A percentile compares a stretch with the other conserved stretches of the same genome.
These are phyloP conservation scores for Caloenas nicobarica DNA, from an alignment of 2,113 vertebrate species.

Conservation along the genomic window DNA sequence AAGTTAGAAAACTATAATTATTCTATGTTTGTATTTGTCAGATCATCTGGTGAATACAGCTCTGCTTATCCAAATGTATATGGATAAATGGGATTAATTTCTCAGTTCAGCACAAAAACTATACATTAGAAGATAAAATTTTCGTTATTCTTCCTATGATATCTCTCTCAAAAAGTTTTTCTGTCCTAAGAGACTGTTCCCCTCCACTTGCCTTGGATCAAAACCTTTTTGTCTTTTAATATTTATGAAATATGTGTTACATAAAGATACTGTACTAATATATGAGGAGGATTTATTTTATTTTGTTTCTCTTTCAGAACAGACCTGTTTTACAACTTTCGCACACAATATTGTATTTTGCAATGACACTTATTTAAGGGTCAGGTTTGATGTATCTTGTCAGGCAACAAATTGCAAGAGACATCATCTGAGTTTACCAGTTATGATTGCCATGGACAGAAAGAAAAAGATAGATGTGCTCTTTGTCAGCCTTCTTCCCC, in stretches of 20 bases:
- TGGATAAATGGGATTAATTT: neutral
- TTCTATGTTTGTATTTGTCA: conserved; percentile 1
- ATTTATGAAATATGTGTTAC: neutral
- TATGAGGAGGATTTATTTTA: rapidly evolving
- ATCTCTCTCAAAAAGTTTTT: neutral
- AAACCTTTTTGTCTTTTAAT: neutral
- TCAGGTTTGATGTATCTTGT: neutral
- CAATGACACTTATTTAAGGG: neutral
- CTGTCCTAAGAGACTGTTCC: neutral
- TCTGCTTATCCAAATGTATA: neutral
- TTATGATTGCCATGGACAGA: neutral
- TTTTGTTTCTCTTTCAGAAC: neutral
- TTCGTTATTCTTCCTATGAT: neutral
- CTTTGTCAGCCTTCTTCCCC: neutral
- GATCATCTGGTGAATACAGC: neutral
- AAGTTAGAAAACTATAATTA: neutral
- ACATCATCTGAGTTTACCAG: neutral
- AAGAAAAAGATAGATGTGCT: neutral
- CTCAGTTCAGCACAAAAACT: neutral
- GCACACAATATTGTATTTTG: neutral
- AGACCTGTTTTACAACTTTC: neutral
- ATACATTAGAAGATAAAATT: neutral
- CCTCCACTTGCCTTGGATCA: neutral
- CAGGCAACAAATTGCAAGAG: neutral
- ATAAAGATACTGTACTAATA: neutral